phyloP scores from a whole-genome alignment of 2,888 invertebrate genomes.

The Xiphydria camelus region DNA sequence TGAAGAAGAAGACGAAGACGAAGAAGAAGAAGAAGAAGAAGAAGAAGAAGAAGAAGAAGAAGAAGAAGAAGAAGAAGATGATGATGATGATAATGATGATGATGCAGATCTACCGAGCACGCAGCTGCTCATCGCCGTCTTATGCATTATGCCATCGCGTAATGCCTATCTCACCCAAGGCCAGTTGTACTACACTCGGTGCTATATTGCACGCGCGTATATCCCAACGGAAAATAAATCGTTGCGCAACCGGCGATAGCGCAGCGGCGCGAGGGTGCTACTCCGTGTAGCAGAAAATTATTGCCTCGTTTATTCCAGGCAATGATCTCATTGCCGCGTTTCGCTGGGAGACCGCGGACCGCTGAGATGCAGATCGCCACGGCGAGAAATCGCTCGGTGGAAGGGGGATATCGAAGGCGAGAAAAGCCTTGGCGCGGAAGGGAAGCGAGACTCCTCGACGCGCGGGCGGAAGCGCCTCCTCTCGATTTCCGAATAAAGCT shows the following conservation, averaged over 20 bases:
- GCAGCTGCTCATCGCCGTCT: slow-evolving; percentile 29
- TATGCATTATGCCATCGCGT: slow-evolving; percentile 52
- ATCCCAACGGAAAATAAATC: slow-evolving; percentile 52
- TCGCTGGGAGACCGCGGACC: neutral
- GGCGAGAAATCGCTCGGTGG: too few species aligned
- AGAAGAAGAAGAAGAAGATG: slow-evolving; percentile 16
- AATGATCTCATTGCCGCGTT: slow-evolving; percentile 53
- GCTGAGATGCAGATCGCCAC: slow-evolving; percentile 5
- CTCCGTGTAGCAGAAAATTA: slow-evolving; percentile 48
- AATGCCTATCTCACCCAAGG: slow-evolving; percentile 54
- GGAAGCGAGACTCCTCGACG: too few species aligned
- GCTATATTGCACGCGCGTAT: slow-evolving; percentile 35
- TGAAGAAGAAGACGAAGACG: too few species aligned
- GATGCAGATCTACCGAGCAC: slow-evolving; percentile 36
- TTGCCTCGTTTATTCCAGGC: slow-evolving; percentile 54
- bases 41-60: slow-evolving; percentile 9
- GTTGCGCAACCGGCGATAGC: slow-evolving; percentile 48
- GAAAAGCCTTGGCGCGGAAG: too few species aligned
- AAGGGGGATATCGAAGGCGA: too few species aligned
- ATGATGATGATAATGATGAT: slow-evolving; percentile 31
- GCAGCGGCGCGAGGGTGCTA: slow-evolving; percentile 46
- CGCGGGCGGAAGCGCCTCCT: too few species aligned
- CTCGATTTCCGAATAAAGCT: too few species aligned
- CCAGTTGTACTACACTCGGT: slow-evolving; percentile 51
- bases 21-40: slow-evolving; percentile 1